phyloP scores from a whole-genome alignment of 2,113 vertebrate genomes.

The Microcebus tavaratra region DNA sequence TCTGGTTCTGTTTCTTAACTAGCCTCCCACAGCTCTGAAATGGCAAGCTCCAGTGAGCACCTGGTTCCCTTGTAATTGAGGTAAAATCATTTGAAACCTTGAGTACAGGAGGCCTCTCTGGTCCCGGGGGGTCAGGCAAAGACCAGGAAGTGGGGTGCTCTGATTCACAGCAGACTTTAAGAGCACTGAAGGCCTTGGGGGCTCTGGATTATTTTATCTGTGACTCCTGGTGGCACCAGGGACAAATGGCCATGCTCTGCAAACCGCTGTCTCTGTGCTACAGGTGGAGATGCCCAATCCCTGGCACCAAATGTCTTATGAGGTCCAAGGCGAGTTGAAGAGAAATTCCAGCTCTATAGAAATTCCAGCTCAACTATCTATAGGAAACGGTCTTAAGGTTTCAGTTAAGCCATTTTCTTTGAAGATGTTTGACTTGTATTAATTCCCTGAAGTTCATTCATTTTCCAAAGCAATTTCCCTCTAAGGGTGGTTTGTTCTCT shows the following conservation, averaged over 20 bases:
- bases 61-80: background rate
- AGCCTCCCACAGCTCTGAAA: slow-evolving; percentile 43
- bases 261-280: background rate
- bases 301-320: background rate
- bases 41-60: background rate
- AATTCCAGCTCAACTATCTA: background rate
- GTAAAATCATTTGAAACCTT: background rate
- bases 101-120: background rate
- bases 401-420: background rate
- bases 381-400: background rate
- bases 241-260: background rate
- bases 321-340: background rate
- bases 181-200: background rate
- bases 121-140: background rate
- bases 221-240: background rate
- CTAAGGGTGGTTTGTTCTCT: background rate
- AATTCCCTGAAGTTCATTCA: background rate
- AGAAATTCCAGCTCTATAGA: background rate
- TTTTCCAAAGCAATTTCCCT: slow-evolving; percentile 16
- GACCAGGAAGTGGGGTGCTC: background rate
- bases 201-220: background rate
- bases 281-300: background rate
- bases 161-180: background rate
- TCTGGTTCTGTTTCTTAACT: slow-evolving; percentile 59
- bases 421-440: background rate